phyloP scores from a whole-genome alignment of 2,113 vertebrate species.

The Protobothrops mucrosquamatus region DNA sequence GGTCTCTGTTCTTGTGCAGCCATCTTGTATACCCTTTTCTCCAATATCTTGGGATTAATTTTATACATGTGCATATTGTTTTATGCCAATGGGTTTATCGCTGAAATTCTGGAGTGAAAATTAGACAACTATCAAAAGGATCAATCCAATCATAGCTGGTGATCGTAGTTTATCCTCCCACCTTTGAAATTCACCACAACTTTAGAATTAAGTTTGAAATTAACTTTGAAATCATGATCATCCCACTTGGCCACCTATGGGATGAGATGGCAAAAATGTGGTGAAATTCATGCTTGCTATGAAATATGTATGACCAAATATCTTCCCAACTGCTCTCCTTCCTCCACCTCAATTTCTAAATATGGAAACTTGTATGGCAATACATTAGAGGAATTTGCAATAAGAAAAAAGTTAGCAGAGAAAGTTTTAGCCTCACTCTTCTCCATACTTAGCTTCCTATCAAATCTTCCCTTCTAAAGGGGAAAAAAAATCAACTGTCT shows the following conservation, averaged over 20 bases:
- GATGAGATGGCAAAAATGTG: background rate
- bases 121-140: background rate
- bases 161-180: background rate
- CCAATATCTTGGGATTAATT: background rate
- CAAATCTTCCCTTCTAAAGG: background rate
- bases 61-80: background rate
- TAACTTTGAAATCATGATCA: background rate
- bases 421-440: background rate
- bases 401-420: background rate
- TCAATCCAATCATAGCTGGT: background rate
- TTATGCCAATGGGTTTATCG: background rate
- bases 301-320: background rate
- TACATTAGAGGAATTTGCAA: background rate
- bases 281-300: background rate
- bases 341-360: background rate
- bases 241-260: background rate
- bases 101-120: background rate
- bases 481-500: background rate
- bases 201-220: background rate
- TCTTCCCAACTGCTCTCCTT: background rate
- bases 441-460: background rate
- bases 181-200: background rate
- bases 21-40: background rate
- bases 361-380: background rate
- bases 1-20: too few relatives aligned